Percentiles rank a stretch among this genome's conserved stretches.
These are phyloP conservation scores for Pelodytes ibericus DNA, from an alignment of 2,797 vertebrate species.

Conservation along the genomic window DNA sequence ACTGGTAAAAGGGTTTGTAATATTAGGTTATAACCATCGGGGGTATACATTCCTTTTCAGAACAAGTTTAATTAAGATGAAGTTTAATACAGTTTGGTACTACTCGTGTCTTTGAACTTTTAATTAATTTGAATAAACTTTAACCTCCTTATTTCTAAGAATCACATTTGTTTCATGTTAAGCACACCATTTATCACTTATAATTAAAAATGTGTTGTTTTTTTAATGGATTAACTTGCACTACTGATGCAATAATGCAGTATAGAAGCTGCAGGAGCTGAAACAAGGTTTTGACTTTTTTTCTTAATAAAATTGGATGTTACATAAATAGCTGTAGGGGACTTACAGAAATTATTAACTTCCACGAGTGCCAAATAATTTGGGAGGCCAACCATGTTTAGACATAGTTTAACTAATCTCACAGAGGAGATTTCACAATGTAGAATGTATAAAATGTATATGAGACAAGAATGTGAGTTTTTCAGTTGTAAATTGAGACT, in stretches of 20 bases:
- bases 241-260: background rate
- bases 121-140: conserved; percentile 52
- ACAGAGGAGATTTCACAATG: no score
- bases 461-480: no score
- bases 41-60: conserved; percentile 19
- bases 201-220: conserved; percentile 43
- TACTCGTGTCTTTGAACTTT: conserved; percentile 50
- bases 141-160: conserved; percentile 40
- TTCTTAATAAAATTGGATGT: background rate
- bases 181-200: conserved; percentile 51
- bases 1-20: background rate
- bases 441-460: no score
- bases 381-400: no score
- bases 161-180: conserved; percentile 48
- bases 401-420: no score
- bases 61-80: conserved; percentile 49
- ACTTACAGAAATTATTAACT: no score
- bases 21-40: conserved; percentile 33
- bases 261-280: background rate
- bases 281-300: background rate
- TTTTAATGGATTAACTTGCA: conserved; percentile 34
- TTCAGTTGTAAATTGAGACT: no score
- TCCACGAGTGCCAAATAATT: no score
- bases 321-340: background rate
- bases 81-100: conserved; percentile 50